phyloP scores from a whole-genome alignment of 1,140 invertebrate species.

The Drosophila carrolli region DNA sequence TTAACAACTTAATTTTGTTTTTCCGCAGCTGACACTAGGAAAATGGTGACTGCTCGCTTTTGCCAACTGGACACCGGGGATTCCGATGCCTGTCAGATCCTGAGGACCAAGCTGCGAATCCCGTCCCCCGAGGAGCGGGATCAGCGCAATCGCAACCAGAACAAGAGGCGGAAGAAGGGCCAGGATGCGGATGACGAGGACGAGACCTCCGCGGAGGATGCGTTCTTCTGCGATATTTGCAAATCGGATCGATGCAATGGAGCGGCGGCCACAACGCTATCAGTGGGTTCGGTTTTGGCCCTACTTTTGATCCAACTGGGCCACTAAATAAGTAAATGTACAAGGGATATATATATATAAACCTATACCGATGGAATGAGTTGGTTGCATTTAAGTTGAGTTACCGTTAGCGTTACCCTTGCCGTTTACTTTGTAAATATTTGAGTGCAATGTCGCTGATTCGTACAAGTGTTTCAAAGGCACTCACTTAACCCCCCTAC shows the following conservation, averaged over 20 bases:
- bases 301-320: conserved; percentile 21
- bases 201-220: conserved; percentile 34
- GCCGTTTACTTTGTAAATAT: conserved; percentile 80
- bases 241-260: conserved; percentile 70
- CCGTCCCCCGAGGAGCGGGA: conserved; percentile 27
- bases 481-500: conserved; percentile 16
- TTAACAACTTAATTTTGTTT: neutral
- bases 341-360: neutral
- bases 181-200: conserved; percentile 40
- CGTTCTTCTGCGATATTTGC: conserved; percentile 78
- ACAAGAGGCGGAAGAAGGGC: conserved; percentile 53
- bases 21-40: conserved; percentile 51
- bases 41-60: conserved; percentile 75
- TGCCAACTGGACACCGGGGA: conserved; percentile 81
- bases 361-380: neutral
- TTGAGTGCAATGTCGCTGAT: conserved; percentile 53
- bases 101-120: conserved; percentile 61
- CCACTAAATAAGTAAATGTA: conserved; percentile 41
- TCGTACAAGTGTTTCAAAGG: conserved; percentile 14
- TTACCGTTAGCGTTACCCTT: conserved; percentile 61
- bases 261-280: conserved; percentile 56
- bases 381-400: conserved; percentile 79
- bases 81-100: conserved; percentile 75
- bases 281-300: conserved; percentile 17
- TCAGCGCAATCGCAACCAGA: conserved; percentile 46